These are phyloP conservation scores for Notolabrus celidotus DNA, from an alignment of 2,797 vertebrate species.

Conservation along the genomic window DNA sequence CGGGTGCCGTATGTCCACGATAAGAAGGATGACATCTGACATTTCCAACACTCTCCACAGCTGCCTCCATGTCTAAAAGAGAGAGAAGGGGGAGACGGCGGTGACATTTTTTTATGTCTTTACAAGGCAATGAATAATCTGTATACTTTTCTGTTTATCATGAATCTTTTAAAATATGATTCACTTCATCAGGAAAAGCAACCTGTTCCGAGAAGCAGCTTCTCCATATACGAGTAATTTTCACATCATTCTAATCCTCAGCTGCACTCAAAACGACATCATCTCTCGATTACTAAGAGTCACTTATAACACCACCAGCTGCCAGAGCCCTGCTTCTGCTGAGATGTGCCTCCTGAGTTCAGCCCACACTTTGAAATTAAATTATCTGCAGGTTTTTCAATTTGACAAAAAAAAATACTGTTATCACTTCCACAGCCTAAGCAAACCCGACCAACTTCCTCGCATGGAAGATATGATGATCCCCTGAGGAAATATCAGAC, in stretches of 20 bases:
- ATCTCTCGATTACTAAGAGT: slow-evolving; percentile 43
- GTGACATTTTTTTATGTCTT: too few relatives aligned
- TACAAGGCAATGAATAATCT: too few relatives aligned
- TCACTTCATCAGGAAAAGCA: not conserved
- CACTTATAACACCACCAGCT: slow-evolving; percentile 51
- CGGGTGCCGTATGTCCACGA: slow-evolving; percentile 93
- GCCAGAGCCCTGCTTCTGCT: slow-evolving; percentile 30
- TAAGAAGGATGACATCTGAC: slow-evolving; percentile 93
- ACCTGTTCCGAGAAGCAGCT: slow-evolving; percentile 1
- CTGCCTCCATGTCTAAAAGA: slow-evolving; percentile 93
- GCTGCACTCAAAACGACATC: slow-evolving; percentile 45
- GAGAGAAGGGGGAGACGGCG: not conserved
- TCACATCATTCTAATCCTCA: slow-evolving; percentile 9
- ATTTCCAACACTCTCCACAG: slow-evolving; percentile 96
- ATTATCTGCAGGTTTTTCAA: slow-evolving; percentile 41
- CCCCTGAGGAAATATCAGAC: slow-evolving; percentile 24
- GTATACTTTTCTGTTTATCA: not conserved
- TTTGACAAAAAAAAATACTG: slow-evolving; percentile 29
- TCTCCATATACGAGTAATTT: slow-evolving; percentile 15
- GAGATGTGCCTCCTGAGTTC: slow-evolving; percentile 39
- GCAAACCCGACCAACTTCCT: slow-evolving; percentile 20
- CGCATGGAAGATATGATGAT: slow-evolving; percentile 3
- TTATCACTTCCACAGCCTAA: slow-evolving; percentile 32
- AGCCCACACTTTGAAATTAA: slow-evolving; percentile 48
- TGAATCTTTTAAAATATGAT: not conserved